Evolutionary conservation across 2,888 invertebrate genomes (phyloP).

Genomic region (Allacma fusca): DNA sequence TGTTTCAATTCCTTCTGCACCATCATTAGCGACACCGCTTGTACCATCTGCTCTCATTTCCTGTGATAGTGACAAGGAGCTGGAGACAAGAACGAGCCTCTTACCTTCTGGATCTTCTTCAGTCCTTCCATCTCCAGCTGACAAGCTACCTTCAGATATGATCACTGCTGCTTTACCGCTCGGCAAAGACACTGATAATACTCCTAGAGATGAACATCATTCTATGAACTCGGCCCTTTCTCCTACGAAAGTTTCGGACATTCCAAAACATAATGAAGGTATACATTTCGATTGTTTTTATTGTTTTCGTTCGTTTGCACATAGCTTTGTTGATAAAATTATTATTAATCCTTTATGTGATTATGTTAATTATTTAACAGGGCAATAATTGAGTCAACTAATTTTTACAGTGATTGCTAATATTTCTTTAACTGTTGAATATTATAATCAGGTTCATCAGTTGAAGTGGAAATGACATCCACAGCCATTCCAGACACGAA

Average conservation of each 20-base stretch:
- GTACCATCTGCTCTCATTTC: conserved; percentile 25
- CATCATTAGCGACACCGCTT: background rate
- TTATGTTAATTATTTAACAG: too few relatives aligned
- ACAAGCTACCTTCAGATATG: background rate
- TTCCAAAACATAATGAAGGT: conserved; percentile 51
- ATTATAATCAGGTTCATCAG: conserved; percentile 45
- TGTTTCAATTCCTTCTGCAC: background rate
- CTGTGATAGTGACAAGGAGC: conserved; percentile 40
- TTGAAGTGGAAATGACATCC: conserved; percentile 40
- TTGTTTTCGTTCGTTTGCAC: too few relatives aligned
- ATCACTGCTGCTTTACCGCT: background rate
- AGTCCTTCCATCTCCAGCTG: background rate
- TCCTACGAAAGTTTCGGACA: conserved; percentile 37
- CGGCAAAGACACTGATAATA: background rate
- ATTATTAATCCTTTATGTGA: too few relatives aligned
- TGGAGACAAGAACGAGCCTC: background rate
- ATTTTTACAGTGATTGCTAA: too few relatives aligned
- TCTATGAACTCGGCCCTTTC: background rate
- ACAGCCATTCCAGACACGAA: conserved; percentile 50
- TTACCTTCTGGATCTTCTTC: background rate
- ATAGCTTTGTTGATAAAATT: too few relatives aligned
- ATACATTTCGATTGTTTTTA: background rate
- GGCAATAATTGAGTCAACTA: too few relatives aligned
- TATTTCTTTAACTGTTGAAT: too few relatives aligned
- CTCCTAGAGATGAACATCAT: background rate